Evolutionary conservation across 1,140 invertebrate species (phyloP).

Genomic region (Himalopsyche phryganea): DNA sequence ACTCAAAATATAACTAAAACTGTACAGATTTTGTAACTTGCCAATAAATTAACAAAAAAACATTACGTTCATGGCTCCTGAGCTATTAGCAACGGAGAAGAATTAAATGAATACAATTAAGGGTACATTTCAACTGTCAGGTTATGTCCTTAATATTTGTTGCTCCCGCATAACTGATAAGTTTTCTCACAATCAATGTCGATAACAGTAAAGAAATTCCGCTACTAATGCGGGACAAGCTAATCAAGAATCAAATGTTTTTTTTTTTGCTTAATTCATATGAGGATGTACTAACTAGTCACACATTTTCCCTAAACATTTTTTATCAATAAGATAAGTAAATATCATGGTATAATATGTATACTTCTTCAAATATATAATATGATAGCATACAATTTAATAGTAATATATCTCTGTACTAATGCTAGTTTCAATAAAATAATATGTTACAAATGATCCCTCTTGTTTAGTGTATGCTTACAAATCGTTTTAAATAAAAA

Average conservation of each 20-base stretch:
- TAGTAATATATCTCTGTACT: constrained; percentile 32
- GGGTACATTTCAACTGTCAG: too few relatives aligned
- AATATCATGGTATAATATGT: constrained; percentile 32
- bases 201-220: background rate
- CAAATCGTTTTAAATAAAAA: constrained; percentile 20
- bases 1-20: too few relatives aligned
- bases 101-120: too few relatives aligned
- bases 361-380: constrained; percentile 33
- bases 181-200: too few relatives aligned
- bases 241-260: background rate
- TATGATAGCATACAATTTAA: constrained; percentile 25
- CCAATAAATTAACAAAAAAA: too few relatives aligned
- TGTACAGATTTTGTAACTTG: too few relatives aligned
- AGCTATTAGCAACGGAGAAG: too few relatives aligned
- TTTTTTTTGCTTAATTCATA: constrained; percentile 7
- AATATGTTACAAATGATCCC: constrained; percentile 35
- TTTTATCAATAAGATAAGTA: constrained; percentile 19
- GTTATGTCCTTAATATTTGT: background rate
- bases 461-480: constrained; percentile 32
- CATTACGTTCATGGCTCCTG: too few relatives aligned
- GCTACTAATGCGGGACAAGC: background rate
- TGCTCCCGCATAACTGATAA: background rate
- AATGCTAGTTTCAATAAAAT: constrained; percentile 33
- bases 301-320: constrained; percentile 26
- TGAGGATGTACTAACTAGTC: constrained; percentile 26